Evolutionary conservation across 2,888 invertebrate genomes (phyloP).

Genomic region (Argyresthia albistria): DNA sequence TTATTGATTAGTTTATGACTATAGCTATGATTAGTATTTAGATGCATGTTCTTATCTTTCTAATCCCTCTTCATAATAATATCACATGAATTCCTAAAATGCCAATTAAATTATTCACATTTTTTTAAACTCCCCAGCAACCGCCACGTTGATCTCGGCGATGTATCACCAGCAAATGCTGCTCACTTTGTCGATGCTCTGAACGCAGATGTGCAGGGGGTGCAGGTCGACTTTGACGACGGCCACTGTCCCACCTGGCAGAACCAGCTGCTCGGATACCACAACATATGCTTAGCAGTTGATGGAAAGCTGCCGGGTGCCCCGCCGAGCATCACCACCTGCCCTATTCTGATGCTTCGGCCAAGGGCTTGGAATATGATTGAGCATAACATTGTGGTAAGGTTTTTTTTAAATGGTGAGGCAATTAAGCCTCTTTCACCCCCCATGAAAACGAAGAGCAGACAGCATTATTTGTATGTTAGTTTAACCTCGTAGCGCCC

Average conservation of each 20-base stretch:
- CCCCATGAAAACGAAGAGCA: too few species aligned
- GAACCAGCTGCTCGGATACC: conserved; percentile 75
- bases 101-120: neutral
- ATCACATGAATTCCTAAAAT: neutral
- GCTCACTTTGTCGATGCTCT: conserved; percentile 70
- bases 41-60: neutral
- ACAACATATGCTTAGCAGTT: conserved; percentile 73
- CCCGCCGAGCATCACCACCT: conserved; percentile 57
- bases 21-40: neutral
- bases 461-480: too few species aligned
- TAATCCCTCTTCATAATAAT: neutral
- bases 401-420: conserved; percentile 6
- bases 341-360: conserved; percentile 76
- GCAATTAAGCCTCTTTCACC: too few species aligned
- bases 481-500: too few species aligned
- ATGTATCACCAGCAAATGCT: conserved; percentile 75
- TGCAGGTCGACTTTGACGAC: conserved; percentile 80
- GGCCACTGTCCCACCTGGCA: conserved; percentile 82
- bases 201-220: conserved; percentile 69
- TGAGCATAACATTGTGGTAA: conserved; percentile 75
- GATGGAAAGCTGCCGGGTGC: conserved; percentile 62
- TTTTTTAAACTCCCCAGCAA: conserved; percentile 34
- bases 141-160: conserved; percentile 76
- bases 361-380: conserved; percentile 84
- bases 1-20: too few species aligned